These are phyloP conservation scores for Tamandua tetradactyla DNA, from an alignment of 2,797 vertebrate species.

Conservation along the genomic window DNA sequence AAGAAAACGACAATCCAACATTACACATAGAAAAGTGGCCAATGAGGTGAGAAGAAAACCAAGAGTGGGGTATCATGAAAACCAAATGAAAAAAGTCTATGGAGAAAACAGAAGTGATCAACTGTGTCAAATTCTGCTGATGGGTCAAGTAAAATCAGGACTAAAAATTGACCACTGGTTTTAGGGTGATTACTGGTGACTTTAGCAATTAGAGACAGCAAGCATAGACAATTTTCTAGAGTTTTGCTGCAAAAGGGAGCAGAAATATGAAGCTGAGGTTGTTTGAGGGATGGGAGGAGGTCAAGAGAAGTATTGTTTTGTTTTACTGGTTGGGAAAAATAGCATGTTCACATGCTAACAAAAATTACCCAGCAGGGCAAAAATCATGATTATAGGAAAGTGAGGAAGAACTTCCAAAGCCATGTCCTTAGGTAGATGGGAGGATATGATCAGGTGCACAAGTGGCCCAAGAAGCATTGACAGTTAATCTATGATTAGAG, in stretches of 20 bases:
- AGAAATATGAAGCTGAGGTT: not conserved
- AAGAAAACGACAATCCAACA: conserved; percentile 4
- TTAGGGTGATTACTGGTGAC: not conserved
- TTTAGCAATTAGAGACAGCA: not conserved
- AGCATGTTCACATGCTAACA: not conserved
- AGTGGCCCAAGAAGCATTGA: not conserved
- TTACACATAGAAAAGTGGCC: not conserved
- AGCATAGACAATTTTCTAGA: not conserved
- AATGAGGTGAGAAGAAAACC: not conserved
- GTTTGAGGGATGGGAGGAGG: not conserved
- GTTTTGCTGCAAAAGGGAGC: not conserved
- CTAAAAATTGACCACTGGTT: not conserved
- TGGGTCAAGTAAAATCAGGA: not conserved
- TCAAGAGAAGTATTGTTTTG: not conserved
- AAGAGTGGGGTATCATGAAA: not conserved
- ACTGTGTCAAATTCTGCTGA: not conserved
- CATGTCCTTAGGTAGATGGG: not conserved
- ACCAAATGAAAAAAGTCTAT: not conserved
- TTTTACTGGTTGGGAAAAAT: not conserved
- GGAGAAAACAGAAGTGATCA: not conserved
- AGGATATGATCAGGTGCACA: not conserved
- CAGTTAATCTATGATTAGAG: not conserved
- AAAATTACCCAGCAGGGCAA: not conserved
- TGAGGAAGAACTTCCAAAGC: not conserved
- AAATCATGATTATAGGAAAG: not conserved